Conservation (phyloP, 1,140 invertebrate species). For the Hormaphis cornu region DNA sequence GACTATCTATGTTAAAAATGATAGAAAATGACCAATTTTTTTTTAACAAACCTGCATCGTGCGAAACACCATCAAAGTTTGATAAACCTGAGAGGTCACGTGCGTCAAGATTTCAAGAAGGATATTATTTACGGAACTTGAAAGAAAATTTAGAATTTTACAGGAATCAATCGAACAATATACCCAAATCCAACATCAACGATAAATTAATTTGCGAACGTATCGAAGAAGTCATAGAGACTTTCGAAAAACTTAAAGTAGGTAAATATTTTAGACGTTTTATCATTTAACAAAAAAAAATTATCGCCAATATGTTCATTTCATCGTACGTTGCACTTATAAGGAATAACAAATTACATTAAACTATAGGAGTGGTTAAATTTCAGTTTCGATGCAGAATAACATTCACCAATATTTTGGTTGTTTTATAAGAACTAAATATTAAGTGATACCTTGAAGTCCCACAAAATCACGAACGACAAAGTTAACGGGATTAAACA, state of each 20-base stretch:
- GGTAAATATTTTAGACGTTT: background rate
- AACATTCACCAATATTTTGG: too few species aligned
- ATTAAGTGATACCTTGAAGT: too few species aligned
- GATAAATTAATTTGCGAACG: background rate
- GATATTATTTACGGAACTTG: background rate
- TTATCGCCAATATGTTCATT: too few species aligned
- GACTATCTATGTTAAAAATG: background rate
- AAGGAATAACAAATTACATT: too few species aligned
- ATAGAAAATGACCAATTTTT: background rate
- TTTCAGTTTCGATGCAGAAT: too few species aligned
- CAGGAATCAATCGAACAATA: background rate
- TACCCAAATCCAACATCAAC: background rate
- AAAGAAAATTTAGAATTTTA: background rate
- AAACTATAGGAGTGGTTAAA: too few species aligned
- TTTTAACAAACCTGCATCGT: background rate
- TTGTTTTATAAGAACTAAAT: too few species aligned
- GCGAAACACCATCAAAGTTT: background rate
- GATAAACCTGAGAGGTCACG: background rate
- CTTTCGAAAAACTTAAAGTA: constrained; percentile 5
- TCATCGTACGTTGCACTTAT: too few species aligned
- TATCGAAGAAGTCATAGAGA: background rate
- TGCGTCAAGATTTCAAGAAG: background rate
- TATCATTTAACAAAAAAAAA: too few species aligned
- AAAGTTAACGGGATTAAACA: too few species aligned
- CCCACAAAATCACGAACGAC: too few species aligned